Evolutionary conservation across 2,797 vertebrate genomes (phyloP), one percentile per base, ranked within the genome.

Genomic region (Gambusia yucatana): DNA sequence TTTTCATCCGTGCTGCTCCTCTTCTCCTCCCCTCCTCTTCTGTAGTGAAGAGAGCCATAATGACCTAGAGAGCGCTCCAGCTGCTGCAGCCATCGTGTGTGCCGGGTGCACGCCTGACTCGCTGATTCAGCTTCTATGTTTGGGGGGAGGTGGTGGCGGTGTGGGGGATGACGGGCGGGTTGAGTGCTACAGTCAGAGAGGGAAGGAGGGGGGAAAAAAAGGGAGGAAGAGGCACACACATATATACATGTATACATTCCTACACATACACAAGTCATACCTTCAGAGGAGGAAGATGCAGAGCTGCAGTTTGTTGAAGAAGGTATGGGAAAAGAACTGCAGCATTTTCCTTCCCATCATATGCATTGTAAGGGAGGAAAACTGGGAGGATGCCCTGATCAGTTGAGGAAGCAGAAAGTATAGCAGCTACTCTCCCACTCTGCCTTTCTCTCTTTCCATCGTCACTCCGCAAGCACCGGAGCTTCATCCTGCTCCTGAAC

Each of bases 51-150:
- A 96, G 95, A 96, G 96, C 96, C 94, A 94, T 95, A 96, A 95
- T 97, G 97, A 97, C 97, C 97, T 97, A 95, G 95, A 97, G 95
- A 96, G 95, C 94, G 94, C 96, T 95, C 94, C 96, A 96, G 92
- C 96, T 96, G 97, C 96, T 96, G 97, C 97, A 97, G 97, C 97
- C 97, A 96, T 96, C 94, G 96, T 94, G 94, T 94, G 94, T 96
- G 96, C 94, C 93, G 95, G 95, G 95, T 93, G 95, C 93, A 96
- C 93, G 94, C 93, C 93, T 94, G 95, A 93, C 95, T 96, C 93
- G 96, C 97, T 98, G 97, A 97, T 96, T 98, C 97, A 97, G 97
- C 97, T 97, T 95, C 96, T 97, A 96, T 93, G 94, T 95, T 95
- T 93, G 91, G 91, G 94, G 92, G 93, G 87, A 92, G 92, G 93